phyloP scores from a whole-genome alignment of 2,797 vertebrate genomes.

The Coilia nasus region DNA sequence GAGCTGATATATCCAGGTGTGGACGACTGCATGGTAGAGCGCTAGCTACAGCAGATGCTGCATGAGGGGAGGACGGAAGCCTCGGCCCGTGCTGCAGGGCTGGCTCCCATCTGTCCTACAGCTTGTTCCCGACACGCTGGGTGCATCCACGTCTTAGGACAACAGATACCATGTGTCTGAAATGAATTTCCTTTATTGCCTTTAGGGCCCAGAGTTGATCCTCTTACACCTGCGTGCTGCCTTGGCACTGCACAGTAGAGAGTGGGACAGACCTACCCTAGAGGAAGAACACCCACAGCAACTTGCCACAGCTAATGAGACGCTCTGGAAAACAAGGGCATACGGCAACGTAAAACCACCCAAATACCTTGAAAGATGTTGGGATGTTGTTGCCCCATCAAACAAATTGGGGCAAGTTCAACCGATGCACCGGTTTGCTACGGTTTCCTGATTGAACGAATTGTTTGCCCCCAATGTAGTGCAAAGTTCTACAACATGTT shows the following conservation, averaged over 20 bases:
- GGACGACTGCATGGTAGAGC: not conserved
- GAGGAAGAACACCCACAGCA: not conserved
- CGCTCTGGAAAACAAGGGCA: not conserved
- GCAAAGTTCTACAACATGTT: too few relatives aligned
- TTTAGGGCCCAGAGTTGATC: not conserved
- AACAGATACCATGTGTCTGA: conserved; percentile 22
- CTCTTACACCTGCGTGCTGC: not conserved
- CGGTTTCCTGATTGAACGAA: too few relatives aligned
- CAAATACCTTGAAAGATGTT: not conserved
- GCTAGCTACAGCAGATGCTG: not conserved
- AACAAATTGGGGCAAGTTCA: too few relatives aligned
- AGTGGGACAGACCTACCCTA: not conserved
- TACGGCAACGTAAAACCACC: not conserved
- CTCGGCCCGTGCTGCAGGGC: not conserved
- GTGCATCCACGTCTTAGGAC: not conserved
- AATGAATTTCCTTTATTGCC: conserved; percentile 5
- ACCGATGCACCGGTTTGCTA: too few relatives aligned
- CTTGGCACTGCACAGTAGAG: conserved; percentile 1
- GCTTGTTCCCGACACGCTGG: not conserved
- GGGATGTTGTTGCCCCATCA: too few relatives aligned
- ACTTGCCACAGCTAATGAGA: not conserved
- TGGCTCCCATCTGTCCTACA: conserved; percentile 2
- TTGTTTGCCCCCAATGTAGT: too few relatives aligned
- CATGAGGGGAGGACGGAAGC: not conserved
- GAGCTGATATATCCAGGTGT: conserved; percentile 1